A percentile compares a stretch with the other conserved stretches of the same genome.
Conservation (phyloP, 2,797 vertebrate species). For the Malacoctenus gilli region DNA sequence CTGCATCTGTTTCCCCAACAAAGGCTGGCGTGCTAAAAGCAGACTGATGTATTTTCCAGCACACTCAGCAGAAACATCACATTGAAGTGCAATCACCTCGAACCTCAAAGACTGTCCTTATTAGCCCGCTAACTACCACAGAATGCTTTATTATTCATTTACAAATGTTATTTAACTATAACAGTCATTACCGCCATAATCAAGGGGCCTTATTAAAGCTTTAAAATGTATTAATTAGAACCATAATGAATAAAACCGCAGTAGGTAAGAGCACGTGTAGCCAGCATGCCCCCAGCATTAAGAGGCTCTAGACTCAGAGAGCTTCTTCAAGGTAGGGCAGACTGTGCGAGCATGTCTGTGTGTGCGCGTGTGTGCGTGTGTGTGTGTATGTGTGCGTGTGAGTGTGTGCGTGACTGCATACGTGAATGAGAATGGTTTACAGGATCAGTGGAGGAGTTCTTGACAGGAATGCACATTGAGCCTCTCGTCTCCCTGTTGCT, state of each 20-base stretch:
- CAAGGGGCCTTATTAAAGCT: slow-evolving; percentile 68
- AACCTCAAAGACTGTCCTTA: slow-evolving; percentile 78
- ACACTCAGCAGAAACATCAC: slow-evolving; percentile 80
- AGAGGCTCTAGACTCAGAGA: slow-evolving; percentile 51
- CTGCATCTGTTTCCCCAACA: slow-evolving; percentile 54
- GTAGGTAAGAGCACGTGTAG: slow-evolving; percentile 63
- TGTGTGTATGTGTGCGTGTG: slow-evolving; percentile 11
- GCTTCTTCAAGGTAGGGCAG: slow-evolving; percentile 41
- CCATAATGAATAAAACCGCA: slow-evolving; percentile 72
- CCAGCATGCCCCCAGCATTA: slow-evolving; percentile 55
- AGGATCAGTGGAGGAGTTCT: slow-evolving; percentile 75
- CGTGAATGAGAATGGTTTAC: slow-evolving; percentile 59
- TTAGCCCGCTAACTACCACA: slow-evolving; percentile 75
- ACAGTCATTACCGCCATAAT: slow-evolving; percentile 66
- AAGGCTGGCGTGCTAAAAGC: slow-evolving; percentile 57
- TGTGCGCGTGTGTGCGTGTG: slow-evolving; percentile 11
- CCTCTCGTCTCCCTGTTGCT: slow-evolving; percentile 75
- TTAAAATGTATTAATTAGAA: slow-evolving; percentile 76
- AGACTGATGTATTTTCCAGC: slow-evolving; percentile 69
- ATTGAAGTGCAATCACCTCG: slow-evolving; percentile 80
- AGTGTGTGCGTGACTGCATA: neutral
- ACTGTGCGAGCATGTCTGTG: slow-evolving; percentile 1
- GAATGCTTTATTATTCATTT: slow-evolving; percentile 74
- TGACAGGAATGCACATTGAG: slow-evolving; percentile 78
- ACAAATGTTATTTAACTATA: slow-evolving; percentile 72